Conservation (phyloP, 2,888 invertebrate species). For the Monopis laevigella region DNA sequence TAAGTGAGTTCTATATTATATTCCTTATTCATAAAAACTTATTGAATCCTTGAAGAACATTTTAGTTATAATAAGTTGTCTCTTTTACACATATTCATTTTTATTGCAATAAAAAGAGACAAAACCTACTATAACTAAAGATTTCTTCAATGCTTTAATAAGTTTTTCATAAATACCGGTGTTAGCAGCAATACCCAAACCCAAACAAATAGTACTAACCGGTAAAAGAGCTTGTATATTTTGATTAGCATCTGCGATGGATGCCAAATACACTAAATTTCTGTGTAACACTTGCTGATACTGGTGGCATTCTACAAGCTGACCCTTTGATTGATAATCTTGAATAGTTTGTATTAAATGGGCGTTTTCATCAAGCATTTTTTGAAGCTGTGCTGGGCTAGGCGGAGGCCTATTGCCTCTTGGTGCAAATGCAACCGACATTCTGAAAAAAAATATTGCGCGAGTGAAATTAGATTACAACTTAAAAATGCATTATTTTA, state of each 20-base stretch:
- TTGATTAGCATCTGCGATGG: conserved; percentile 95
- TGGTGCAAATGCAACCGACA: conserved; percentile 81
- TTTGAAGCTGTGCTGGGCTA: conserved; percentile 87
- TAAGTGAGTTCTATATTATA: no score
- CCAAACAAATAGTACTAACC: conserved; percentile 67
- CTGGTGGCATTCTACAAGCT: conserved; percentile 91
- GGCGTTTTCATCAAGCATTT: conserved; percentile 97
- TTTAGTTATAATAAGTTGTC: no score
- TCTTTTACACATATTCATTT: no score
- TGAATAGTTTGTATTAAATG: conserved; percentile 96
- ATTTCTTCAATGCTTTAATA: no score
- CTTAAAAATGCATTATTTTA: no score
- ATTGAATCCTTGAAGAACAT: no score
- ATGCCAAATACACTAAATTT: conserved; percentile 95
- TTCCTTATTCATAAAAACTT: no score
- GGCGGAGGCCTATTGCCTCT: conserved; percentile 78
- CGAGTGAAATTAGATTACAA: no score
- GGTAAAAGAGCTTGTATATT: conserved; percentile 90
- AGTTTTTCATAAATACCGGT: no score
- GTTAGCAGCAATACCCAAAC: no score
- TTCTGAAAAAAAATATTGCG: conserved; percentile 28
- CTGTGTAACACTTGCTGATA: conserved; percentile 94
- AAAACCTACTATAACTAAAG: no score
- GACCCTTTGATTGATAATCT: conserved; percentile 96
- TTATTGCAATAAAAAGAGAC: no score